A percentile compares a stretch with the other conserved stretches of the same genome.
Conservation (phyloP, 2,888 invertebrate species). For the Ectemnius continuus region DNA sequence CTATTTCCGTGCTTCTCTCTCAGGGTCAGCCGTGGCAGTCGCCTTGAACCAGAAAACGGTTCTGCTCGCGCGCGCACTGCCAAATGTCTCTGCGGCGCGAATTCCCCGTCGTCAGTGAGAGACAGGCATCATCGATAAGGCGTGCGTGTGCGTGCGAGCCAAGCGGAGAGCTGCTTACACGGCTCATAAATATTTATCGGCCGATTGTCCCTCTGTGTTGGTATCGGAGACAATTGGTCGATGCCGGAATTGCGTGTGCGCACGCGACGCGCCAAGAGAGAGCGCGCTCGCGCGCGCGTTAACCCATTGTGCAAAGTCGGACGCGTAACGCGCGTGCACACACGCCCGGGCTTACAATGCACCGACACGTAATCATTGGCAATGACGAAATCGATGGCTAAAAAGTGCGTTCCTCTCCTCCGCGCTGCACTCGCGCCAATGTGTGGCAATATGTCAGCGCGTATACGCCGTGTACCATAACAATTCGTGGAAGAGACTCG, state of each 20-base stretch:
- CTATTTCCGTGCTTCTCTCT: too few species aligned
- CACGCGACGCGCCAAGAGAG: conserved; percentile 26
- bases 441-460: conserved; percentile 33
- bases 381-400: too few species aligned
- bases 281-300: conserved; percentile 17
- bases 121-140: conserved; percentile 27
- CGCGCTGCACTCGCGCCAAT: conserved; percentile 2
- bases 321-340: too few species aligned
- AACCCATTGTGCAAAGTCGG: background rate
- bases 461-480: conserved; percentile 32
- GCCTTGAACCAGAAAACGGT: conserved; percentile 7
- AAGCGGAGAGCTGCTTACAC: conserved; percentile 50
- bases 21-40: conserved; percentile 9
- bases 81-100: too few species aligned
- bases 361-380: conserved; percentile 8
- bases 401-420: conserved; percentile 17
- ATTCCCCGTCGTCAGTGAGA: conserved; percentile 4
- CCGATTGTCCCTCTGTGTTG: conserved; percentile 66
- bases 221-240: conserved; percentile 64
- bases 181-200: conserved; percentile 72
- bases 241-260: conserved; percentile 57
- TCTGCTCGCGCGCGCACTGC: background rate
- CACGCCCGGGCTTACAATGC: conserved; percentile 18
- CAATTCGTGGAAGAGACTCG: conserved; percentile 48
- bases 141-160: conserved; percentile 39